Percentiles rank a stretch among this genome's conserved stretches.
phyloP scores from a whole-genome alignment of 2,797 vertebrate genomes.

The Amblyraja radiata region DNA sequence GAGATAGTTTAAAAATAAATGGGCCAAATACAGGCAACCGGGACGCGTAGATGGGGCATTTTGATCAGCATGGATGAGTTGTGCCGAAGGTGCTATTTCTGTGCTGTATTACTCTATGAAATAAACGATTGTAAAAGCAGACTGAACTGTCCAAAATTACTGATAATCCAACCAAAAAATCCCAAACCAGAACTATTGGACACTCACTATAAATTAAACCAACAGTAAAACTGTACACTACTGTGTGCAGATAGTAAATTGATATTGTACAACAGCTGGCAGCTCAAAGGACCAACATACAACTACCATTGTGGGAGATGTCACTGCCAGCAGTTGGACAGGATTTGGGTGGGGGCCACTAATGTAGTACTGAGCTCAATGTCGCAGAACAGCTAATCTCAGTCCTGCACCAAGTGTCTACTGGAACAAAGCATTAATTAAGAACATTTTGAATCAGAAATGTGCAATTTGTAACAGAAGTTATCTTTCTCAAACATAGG shows the following conservation, averaged over 20 bases:
- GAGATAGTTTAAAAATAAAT: no score
- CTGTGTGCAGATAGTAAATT: background rate
- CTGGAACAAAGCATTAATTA: background rate
- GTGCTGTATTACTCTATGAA: no score
- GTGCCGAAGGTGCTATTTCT: no score
- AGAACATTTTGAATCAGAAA: background rate
- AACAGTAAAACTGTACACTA: background rate
- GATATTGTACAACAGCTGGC: background rate
- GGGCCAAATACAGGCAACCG: no score
- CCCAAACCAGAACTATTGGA: background rate
- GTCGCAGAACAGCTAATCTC: background rate
- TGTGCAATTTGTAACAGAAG: background rate
- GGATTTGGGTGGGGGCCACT: background rate
- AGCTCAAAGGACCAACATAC: background rate
- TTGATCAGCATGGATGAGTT: no score
- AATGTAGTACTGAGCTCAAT: background rate
- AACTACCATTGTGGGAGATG: constrained; percentile 1
- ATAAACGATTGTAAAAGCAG: background rate
- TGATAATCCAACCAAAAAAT: background rate
- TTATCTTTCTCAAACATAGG: background rate
- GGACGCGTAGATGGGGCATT: no score
- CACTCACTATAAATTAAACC: background rate
- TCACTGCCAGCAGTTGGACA: constrained; percentile 6
- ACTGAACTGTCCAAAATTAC: background rate
- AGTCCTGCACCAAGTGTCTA: constrained; percentile 10